Evolutionary conservation across 2,113 vertebrate species (phyloP).

Genomic region (Cyanistes caeruleus): DNA sequence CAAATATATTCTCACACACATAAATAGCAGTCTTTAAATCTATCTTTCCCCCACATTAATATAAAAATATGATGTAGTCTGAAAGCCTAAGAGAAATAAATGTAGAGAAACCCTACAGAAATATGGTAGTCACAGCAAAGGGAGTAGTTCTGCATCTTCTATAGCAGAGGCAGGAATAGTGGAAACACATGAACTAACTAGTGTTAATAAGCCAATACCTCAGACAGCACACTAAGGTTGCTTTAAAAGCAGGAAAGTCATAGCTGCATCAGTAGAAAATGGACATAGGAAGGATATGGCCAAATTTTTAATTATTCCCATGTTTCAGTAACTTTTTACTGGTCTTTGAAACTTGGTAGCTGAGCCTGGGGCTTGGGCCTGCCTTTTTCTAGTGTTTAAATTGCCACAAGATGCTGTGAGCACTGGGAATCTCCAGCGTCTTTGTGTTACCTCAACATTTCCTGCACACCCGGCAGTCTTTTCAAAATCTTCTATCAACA

Average conservation of each 20-base stretch:
- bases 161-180: not conserved
- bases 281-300: not conserved
- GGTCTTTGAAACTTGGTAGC: not conserved
- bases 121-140: not conserved
- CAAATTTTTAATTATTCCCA: not conserved
- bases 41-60: not conserved
- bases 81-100: not conserved
- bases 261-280: not conserved
- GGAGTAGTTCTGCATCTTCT: not conserved
- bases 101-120: not conserved
- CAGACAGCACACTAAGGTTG: not conserved
- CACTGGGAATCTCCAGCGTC: not conserved
- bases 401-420: not conserved
- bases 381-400: not conserved
- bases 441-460: not conserved
- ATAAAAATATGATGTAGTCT: not conserved
- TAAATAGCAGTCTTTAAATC: not conserved
- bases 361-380: not conserved
- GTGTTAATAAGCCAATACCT: not conserved
- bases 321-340: not conserved
- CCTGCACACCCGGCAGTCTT: accelerated
- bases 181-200: not conserved
- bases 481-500: not conserved
- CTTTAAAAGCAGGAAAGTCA: not conserved
- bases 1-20: not conserved